phyloP scores from a whole-genome alignment of 2,888 invertebrate genomes.

The Chromoteleia sp. region DNA sequence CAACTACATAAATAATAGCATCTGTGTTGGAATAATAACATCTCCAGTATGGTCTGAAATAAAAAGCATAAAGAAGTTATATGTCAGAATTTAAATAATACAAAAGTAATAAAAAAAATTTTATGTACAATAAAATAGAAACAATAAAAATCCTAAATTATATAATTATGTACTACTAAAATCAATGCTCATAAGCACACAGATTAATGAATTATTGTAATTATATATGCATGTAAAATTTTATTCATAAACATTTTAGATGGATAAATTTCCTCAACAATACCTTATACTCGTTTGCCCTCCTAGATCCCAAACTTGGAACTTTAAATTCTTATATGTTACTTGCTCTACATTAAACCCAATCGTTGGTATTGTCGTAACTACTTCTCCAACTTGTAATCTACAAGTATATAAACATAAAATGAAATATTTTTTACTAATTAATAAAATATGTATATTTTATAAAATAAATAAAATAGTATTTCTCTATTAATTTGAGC shows the following conservation, averaged over 20 bases:
- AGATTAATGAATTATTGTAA: no score
- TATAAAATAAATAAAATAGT: no score
- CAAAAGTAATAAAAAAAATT: no score
- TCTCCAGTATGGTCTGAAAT: conserved; percentile 98
- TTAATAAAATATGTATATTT: not conserved
- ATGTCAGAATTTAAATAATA: no score
- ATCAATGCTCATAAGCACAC: no score
- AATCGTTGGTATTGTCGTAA: conserved; percentile 99
- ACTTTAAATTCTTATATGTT: conserved; percentile 99
- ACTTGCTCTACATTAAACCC: conserved; percentile 99
- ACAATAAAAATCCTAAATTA: no score
- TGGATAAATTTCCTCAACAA: no score
- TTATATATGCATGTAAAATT: no score
- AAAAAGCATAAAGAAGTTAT: conserved; percentile 29
- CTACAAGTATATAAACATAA: conserved; percentile 79
- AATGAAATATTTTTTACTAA: not conserved
- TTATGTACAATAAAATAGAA: no score
- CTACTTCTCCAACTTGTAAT: conserved; percentile 99
- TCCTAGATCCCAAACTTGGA: conserved; percentile 99
- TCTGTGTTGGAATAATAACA: conserved; percentile 99
- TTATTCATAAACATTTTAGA: no score
- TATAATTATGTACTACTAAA: no score
- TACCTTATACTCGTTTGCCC: conserved; percentile 99
- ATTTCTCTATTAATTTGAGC: no score
- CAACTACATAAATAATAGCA: conserved; percentile 99